A percentile compares a stretch with the other conserved stretches of the same genome.
These are phyloP conservation scores for Diphyllodes magnificus DNA, from an alignment of 2,113 vertebrate genomes.

Conservation along the genomic window DNA sequence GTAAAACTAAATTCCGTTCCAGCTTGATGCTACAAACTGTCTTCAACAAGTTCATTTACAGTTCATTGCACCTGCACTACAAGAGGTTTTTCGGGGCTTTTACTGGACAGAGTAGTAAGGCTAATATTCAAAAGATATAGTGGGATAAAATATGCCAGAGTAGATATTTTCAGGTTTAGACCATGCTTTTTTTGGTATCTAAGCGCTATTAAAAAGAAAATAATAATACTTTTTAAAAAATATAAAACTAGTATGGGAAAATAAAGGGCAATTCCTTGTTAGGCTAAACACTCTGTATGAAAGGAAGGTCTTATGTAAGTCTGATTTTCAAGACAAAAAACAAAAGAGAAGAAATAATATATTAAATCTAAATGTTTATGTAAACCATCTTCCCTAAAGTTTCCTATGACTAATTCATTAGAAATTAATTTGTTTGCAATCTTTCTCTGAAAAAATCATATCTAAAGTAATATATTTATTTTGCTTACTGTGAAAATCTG, in stretches of 20 bases:
- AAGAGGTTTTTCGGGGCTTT: not conserved
- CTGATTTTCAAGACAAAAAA: not conserved
- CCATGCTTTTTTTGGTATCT: not conserved
- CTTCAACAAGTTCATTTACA: not conserved
- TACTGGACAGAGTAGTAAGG: not conserved
- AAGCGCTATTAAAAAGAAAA: not conserved
- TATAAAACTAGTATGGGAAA: not conserved
- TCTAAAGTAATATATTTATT: not conserved
- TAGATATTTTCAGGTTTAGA: not conserved
- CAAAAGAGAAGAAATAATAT: not conserved
- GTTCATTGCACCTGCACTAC: slow-evolving; percentile 34
- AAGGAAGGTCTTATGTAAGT: not conserved
- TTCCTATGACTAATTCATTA: not conserved
- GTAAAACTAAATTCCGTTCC: slow-evolving; percentile 16
- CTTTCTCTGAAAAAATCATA: not conserved
- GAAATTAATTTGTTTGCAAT: not conserved
- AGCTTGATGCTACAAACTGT: slow-evolving; percentile 16
- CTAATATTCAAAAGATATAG: not conserved
- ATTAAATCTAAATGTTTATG: not conserved
- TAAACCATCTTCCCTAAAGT: not conserved
- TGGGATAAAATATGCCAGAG: not conserved
- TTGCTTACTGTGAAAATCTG: not conserved
- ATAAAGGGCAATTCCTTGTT: not conserved
- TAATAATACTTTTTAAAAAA: not conserved
- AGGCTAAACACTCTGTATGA: not conserved